Evolutionary conservation across 2,113 vertebrate genomes (phyloP), one percentile per base, ranked within the genome.

Genomic region (Ophthalmolycus amberensis): DNA sequence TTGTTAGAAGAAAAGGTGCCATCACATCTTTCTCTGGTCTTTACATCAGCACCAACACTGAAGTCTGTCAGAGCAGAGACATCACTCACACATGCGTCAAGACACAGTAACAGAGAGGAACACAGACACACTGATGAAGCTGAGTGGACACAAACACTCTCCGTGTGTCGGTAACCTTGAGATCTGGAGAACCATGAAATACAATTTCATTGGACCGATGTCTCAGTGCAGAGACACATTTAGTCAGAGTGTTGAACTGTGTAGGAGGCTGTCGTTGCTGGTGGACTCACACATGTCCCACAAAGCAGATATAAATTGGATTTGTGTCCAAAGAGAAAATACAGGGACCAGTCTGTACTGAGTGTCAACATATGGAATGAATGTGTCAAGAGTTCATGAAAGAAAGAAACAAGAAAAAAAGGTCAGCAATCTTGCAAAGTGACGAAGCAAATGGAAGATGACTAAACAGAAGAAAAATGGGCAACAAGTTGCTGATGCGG

Each of bases 181-280:
- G 42, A 76, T 65, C 27, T 73, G 69, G 48, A 83, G 48, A 48
- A 77, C 9, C 68, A 54, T 80, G 63, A 85, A 80, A 80, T 80
- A 59, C 54, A 44, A 59, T 27, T 65, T 8, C 42, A 44, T 54
- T 66, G 54, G 46, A 54, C 58, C 44, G 75, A 66, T 64, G 62
- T 76, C 75, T 65, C 67, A 52, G 71, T 4, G 70, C 27, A 59
- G 75, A 34, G 11, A 50, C 38, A 58, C 38, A 82, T 76, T 46
- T 48, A 59, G n/a, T 74, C 65, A 42, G 58, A 1, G 50, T 52
- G 75, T 78, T 60, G 42, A 78, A 42, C 52, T 44, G 65, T 65
- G 46, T 18, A 52, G 56, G 71, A 59, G 38, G 54, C 40, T 66
- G 64, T 2, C 27, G 64, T 2, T 46, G 64, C 25, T 27, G 12